phyloP scores from a whole-genome alignment of 1,140 invertebrate species.

The Latrodectus geometricus region DNA sequence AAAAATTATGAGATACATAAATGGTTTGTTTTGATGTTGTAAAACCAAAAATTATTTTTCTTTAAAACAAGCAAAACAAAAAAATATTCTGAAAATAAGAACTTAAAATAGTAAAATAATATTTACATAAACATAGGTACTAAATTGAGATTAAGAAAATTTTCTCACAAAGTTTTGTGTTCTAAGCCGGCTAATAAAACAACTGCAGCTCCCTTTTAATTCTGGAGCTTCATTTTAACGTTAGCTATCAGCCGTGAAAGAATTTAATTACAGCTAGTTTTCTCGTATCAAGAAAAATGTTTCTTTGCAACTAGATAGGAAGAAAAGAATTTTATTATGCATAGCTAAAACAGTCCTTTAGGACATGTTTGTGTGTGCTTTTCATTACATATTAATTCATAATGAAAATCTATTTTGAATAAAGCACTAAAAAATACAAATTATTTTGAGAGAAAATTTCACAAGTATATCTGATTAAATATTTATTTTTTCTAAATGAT shows the following conservation, averaged over 20 bases:
- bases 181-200: too few species aligned
- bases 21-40: neutral
- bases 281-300: neutral
- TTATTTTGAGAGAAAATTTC: too few species aligned
- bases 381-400: neutral
- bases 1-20: neutral
- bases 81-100: neutral
- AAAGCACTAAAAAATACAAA: too few species aligned
- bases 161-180: too few species aligned
- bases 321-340: neutral
- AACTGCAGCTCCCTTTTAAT: neutral
- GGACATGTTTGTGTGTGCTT: neutral
- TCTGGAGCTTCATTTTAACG: neutral
- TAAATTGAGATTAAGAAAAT: too few species aligned
- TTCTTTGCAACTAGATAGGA: neutral
- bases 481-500: too few species aligned
- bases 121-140: neutral
- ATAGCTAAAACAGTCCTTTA: neutral
- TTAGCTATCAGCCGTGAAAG: neutral
- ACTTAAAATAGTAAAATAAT: neutral
- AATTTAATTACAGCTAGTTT: neutral
- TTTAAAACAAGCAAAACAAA: neutral
- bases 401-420: neutral
- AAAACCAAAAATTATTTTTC: neutral
- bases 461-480: too few species aligned